phyloP scores from a whole-genome alignment of 1,140 invertebrate genomes.

The Gyrodactylus salaris region DNA sequence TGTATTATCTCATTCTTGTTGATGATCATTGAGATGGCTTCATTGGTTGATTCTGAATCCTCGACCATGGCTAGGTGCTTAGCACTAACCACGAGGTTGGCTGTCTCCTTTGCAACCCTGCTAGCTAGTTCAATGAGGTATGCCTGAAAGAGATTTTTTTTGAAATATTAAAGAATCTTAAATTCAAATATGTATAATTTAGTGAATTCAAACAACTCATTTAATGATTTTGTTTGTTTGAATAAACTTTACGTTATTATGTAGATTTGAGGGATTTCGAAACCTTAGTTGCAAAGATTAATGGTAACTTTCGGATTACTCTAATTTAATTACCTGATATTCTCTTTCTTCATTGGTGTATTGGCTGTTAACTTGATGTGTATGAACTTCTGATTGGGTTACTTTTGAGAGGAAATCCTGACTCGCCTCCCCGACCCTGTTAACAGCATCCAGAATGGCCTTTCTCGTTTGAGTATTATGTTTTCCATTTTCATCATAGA shows the following conservation, averaged over 20 bases:
- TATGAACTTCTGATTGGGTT: background rate
- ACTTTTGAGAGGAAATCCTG: background rate
- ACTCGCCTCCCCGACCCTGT: background rate
- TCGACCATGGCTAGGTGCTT: slow-evolving; percentile 26
- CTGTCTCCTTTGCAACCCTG: slow-evolving; percentile 20
- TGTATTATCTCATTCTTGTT: slow-evolving; percentile 51
- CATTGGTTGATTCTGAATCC: slow-evolving; percentile 58
- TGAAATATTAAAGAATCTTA: background rate
- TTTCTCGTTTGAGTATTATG: background rate
- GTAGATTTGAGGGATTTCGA: too few species aligned
- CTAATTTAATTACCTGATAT: background rate
- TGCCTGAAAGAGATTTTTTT: background rate
- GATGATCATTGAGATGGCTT: background rate
- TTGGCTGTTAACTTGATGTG: background rate
- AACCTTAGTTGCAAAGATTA: too few species aligned
- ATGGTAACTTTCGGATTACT: too few species aligned
- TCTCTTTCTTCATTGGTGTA: background rate
- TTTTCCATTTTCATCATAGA: background rate
- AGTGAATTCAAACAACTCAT: background rate
- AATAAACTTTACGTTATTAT: background rate
- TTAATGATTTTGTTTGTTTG: background rate
- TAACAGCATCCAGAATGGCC: slow-evolving; percentile 2
- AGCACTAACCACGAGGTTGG: slow-evolving; percentile 19
- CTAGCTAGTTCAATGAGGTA: slow-evolving; percentile 15
- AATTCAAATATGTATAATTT: background rate